Evolutionary conservation across 2,888 invertebrate species (phyloP), one percentile per base, ranked within the genome.

Genomic region (Melinopterus prodromus): DNA sequence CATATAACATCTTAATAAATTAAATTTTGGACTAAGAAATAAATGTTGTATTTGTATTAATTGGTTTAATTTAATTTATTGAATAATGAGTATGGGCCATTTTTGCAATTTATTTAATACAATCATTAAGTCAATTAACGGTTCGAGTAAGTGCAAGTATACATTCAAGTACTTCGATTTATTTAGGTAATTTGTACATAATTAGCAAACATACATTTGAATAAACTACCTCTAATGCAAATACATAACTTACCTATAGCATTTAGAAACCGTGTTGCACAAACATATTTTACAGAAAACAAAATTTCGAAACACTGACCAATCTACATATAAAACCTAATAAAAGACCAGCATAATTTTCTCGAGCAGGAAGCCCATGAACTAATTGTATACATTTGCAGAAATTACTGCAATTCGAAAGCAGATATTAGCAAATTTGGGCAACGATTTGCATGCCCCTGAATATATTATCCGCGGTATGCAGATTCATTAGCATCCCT

Each of bases 201-300:
- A 16, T 35, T 16, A 7, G 6, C 35, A n/a, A 26, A 74, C 74
- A 26, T 77, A 77, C 77, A 53, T 38, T 16, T 38, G 69, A 16
- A 77, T 69, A 77, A 77, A 38, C 7, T 26, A 69, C 26, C 36
- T 36, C 37, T 76, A 76, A 77, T 53, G 53, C 53, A 53, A 53
- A 53, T 53, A 53, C 7, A 53, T 53, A 26, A 26, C 26, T 2
- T 26, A 26, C 26, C 2, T 26, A 3, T 26, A 26, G 26, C 3
- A 7, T 53, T 53, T 53, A 53, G 9, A 53, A 53, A 53, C 53
- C 5, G 7, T 53, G 53, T 53, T 53, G 53, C 53, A 53, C 53
- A 1, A 53, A 53, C 53, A 53, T 53, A 1, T 53, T 1, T 53
- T 12, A 53, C 53, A 7, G 12, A 53, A 53, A 53, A 53, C 53